Percentiles rank a stretch among this genome's conserved stretches.
These are phyloP conservation scores for Caenorhabditis sp. DNA, from an alignment of 2,888 invertebrate species.

Conservation along the genomic window DNA sequence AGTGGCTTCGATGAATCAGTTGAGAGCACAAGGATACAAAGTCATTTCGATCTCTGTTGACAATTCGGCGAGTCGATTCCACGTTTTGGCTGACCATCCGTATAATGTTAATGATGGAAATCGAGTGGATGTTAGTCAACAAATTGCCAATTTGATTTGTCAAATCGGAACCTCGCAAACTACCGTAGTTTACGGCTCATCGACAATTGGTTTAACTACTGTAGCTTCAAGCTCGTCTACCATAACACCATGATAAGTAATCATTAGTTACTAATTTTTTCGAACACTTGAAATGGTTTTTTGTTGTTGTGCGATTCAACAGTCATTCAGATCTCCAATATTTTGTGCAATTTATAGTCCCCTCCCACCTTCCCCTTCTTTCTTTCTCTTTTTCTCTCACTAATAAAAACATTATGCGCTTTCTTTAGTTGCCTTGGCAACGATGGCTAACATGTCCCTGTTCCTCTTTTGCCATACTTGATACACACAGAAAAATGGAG, in stretches of 20 bases:
- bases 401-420: neutral
- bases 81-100: slow-evolving; percentile 4
- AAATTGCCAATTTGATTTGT: slow-evolving; percentile 28
- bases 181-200: neutral
- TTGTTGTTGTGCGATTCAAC: slow-evolving; percentile 2
- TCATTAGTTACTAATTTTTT: neutral
- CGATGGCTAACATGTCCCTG: slow-evolving; percentile 2
- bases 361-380: too few relatives aligned
- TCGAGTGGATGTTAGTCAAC: slow-evolving; percentile 18
- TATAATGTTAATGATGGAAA: slow-evolving; percentile 23
- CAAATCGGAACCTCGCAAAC: neutral
- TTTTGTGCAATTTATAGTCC: slow-evolving; percentile 25
- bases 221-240: neutral
- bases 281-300: slow-evolving; percentile 8
- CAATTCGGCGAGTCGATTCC: neutral
- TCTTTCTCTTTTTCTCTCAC: neutral
- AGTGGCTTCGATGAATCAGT: neutral
- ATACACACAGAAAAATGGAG: slow-evolving; percentile 35
- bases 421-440: slow-evolving; percentile 14
- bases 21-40: slow-evolving; percentile 11
- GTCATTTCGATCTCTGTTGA: slow-evolving; percentile 15
- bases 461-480: neutral
- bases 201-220: neutral
- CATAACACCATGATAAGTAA: neutral
- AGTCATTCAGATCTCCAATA: slow-evolving; percentile 29